phyloP scores from a whole-genome alignment of 2,888 invertebrate species.

The Andrena bicolor region DNA sequence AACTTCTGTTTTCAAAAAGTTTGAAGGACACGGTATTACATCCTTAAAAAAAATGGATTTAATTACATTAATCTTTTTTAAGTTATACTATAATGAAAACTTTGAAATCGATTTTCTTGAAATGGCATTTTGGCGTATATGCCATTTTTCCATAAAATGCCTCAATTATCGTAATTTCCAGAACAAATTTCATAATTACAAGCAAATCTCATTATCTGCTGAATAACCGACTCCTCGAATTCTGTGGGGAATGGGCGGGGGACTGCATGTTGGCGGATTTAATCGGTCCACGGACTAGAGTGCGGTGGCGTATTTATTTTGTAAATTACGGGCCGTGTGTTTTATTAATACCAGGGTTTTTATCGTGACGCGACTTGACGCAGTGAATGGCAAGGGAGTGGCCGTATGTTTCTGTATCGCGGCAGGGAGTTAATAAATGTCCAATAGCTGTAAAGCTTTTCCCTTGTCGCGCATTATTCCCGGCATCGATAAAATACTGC shows the following conservation, averaged over 20 bases:
- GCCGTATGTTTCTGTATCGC: conserved; percentile 1
- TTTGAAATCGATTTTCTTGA: too few species aligned
- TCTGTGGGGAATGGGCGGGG: not conserved
- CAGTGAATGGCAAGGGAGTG: conserved; percentile 28
- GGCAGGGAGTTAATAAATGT: conserved; percentile 12
- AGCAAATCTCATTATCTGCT: not conserved
- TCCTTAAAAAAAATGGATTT: too few species aligned
- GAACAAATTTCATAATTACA: not conserved
- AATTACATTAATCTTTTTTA: too few species aligned
- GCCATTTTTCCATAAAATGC: too few species aligned
- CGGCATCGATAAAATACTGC: conserved; percentile 27
- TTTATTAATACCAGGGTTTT: conserved; percentile 37
- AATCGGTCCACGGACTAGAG: not conserved
- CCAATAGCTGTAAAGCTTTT: not conserved
- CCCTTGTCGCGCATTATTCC: conserved; percentile 13
- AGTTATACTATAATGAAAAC: too few species aligned
- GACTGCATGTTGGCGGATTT: conserved; percentile 20
- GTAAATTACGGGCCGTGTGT: conserved; percentile 21
- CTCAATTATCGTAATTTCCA: too few species aligned
- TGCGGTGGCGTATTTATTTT: conserved; percentile 36
- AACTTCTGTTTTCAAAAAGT: too few species aligned
- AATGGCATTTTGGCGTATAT: too few species aligned
- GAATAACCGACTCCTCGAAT: conserved; percentile 5
- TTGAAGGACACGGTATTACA: too few species aligned
- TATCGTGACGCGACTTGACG: conserved; percentile 15